phyloP scores from a whole-genome alignment of 2,888 invertebrate genomes.

The Neocrepidodera transversa region DNA sequence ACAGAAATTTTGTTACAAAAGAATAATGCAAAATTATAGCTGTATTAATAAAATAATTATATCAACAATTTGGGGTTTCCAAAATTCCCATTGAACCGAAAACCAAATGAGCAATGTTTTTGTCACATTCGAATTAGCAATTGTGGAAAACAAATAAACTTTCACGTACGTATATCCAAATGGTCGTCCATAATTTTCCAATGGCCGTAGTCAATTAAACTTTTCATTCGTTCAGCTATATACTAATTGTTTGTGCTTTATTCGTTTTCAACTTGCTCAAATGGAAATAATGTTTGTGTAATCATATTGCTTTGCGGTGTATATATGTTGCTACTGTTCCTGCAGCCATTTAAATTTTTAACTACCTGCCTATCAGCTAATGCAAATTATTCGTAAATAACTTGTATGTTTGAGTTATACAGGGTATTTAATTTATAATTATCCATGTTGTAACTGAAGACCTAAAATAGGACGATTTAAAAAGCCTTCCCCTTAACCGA shows the following conservation, averaged over 20 bases:
- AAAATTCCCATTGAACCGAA: constrained; percentile 14
- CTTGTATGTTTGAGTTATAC: not conserved
- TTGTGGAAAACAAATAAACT: constrained; percentile 29
- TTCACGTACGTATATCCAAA: constrained; percentile 16
- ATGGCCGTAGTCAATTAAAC: constrained; percentile 32
- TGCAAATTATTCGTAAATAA: not conserved
- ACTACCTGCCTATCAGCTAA: not conserved
- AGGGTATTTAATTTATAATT: no score
- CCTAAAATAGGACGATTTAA: no score
- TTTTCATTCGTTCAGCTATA: constrained; percentile 31
- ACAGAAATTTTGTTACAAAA: no score
- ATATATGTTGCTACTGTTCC: not conserved
- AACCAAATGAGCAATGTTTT: constrained; percentile 28
- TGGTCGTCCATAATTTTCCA: constrained; percentile 29
- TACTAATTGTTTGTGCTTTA: constrained; percentile 35
- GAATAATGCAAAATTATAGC: no score
- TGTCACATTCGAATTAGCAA: constrained; percentile 31
- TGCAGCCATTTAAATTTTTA: constrained; percentile 1
- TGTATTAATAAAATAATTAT: no score
- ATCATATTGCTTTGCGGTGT: constrained; percentile 31
- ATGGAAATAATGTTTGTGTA: constrained; percentile 33
- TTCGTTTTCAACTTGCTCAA: constrained; percentile 26
- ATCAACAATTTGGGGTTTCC: not conserved
- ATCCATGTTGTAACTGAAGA: no score
- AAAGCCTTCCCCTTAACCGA: no score